Percentiles rank a stretch among this genome's conserved stretches.
These are phyloP conservation scores for Hedychridium roseum DNA, from an alignment of 2,888 invertebrate genomes.

Conservation along the genomic window DNA sequence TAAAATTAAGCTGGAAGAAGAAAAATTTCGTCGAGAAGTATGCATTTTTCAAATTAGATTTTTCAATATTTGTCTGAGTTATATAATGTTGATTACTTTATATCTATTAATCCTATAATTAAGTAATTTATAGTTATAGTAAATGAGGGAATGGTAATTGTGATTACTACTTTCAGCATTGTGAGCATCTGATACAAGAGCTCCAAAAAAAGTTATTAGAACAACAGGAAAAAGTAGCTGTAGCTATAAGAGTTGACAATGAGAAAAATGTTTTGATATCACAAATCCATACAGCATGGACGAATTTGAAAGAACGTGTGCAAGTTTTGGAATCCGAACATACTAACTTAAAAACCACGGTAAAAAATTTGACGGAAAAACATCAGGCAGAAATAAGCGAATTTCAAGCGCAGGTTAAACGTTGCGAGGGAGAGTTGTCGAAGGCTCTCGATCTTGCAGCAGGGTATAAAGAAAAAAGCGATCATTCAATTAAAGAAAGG, in stretches of 20 bases:
- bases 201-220: constrained; percentile 78
- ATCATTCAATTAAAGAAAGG: constrained; percentile 54
- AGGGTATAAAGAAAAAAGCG: constrained; percentile 60
- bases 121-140: background rate
- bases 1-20: constrained; percentile 74
- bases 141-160: constrained; percentile 1
- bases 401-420: constrained; percentile 67
- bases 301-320: constrained; percentile 64
- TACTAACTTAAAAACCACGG: constrained; percentile 56
- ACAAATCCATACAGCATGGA: constrained; percentile 73
- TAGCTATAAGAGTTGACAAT: constrained; percentile 79
- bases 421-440: constrained; percentile 76
- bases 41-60: constrained; percentile 21
- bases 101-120: constrained; percentile 5
- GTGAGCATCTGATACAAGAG: constrained; percentile 78
- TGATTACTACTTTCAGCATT: too few relatives aligned
- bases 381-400: constrained; percentile 65
- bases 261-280: constrained; percentile 76
- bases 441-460: constrained; percentile 73
- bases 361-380: constrained; percentile 66
- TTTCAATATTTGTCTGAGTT: too few relatives aligned
- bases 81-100: too few relatives aligned
- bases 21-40: constrained; percentile 79
- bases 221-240: constrained; percentile 80
- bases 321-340: constrained; percentile 59